Base-by-base conservation (phyloP, 2,113 vertebrate species). In the Coturnix japonica region DNA sequence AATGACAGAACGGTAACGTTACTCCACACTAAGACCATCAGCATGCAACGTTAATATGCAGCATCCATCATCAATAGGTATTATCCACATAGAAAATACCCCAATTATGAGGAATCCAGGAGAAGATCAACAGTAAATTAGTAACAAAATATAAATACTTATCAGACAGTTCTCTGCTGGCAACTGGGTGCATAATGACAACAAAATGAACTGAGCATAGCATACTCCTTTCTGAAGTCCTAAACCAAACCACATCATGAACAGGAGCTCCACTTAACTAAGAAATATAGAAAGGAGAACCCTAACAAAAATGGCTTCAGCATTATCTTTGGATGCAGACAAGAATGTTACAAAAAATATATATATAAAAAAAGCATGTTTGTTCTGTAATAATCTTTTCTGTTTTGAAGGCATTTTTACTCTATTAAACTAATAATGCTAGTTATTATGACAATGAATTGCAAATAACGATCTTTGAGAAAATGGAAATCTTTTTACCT, bases 61-160 rank as follows among this genome's bases (percentile, higher is more conserved):
- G 54, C 15, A 75, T 25, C 19, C 46, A 71, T 37, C 15, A 35
- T 73, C 70, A 91, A 80, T 0, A 70, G 18, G 30, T 22, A 49
- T 35, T 63, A 90, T 87, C 56, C 56, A 54, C 17, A 70, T 1
- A 84, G 33, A 53, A 20, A 81, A 60, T 11, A 71, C 8, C 17
- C 6, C 11, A 0, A 0, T 49, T 57, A 81, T 8, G 23, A 75
- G 19, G 13, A 41, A 51, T 28, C 20, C 2, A 0, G 14, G 22
- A 71, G 47, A 87, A 75, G 63, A 80, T 31, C 63, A 83, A 28
- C 43, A 92, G 78, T 21, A 76, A 57, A 85, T 22, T 14, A 54
- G 15, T 41, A 83, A 60, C 3, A 1, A 71, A 60, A 8, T 2
- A 6, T 8, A 46, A 1, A 9, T 1, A 10, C 19, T 67, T 59